These are phyloP conservation scores for Harmothoe impar DNA, from an alignment of 2,888 invertebrate species.

Conservation along the genomic window DNA sequence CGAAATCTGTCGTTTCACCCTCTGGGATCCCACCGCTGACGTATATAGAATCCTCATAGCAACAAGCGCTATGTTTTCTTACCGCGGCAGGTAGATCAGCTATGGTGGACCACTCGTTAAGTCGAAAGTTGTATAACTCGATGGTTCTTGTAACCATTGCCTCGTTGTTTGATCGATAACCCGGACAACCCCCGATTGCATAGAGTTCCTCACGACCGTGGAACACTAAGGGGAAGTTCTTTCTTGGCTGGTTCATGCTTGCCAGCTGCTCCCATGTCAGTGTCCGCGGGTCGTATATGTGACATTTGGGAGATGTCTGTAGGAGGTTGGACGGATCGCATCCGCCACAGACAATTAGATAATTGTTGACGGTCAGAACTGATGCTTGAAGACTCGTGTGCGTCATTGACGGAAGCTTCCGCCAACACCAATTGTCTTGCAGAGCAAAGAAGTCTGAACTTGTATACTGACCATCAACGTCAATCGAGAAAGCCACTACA, in stretches of 20 bases:
- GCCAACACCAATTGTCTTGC: constrained; percentile 42
- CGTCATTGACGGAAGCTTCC: constrained; percentile 17
- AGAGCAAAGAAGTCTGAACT: constrained; percentile 23
- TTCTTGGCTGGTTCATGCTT: not conserved
- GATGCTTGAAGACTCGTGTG: constrained; percentile 36
- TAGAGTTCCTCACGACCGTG: not conserved
- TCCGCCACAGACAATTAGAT: constrained; percentile 12
- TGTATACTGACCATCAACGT: not conserved
- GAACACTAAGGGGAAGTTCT: not conserved
- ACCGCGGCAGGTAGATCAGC: not conserved
- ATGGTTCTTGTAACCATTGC: not conserved
- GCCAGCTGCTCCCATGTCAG: not conserved
- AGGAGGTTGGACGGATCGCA: not conserved
- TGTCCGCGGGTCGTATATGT: constrained; percentile 12
- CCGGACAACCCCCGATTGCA: constrained; percentile 27
- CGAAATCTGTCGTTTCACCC: not conserved
- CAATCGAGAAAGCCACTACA: constrained; percentile 31
- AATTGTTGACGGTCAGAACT: constrained; percentile 24
- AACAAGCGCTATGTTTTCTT: constrained; percentile 42
- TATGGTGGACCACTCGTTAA: not conserved
- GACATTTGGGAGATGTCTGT: constrained; percentile 1
- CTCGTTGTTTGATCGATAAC: constrained; percentile 12
- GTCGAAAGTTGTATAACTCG: not conserved
- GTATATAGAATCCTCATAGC: not conserved
- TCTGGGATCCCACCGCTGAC: constrained; percentile 38